Percentiles rank a stretch among this genome's conserved stretches.
Conservation (phyloP, 2,797 vertebrate genomes). For the Picus viridis region DNA sequence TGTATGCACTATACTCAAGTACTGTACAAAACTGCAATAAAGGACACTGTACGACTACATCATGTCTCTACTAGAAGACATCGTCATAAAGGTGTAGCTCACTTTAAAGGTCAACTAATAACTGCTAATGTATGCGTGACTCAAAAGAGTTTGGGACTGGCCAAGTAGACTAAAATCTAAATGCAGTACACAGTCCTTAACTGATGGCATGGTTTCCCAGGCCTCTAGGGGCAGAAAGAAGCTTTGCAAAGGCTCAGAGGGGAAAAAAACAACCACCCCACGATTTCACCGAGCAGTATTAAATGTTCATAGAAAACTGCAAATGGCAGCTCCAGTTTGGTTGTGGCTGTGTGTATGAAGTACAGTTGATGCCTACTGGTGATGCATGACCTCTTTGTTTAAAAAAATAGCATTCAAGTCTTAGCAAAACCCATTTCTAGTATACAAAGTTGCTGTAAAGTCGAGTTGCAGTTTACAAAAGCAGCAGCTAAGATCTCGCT, state of each 20-base stretch:
- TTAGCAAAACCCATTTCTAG: constrained; percentile 81
- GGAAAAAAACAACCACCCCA: constrained; percentile 4
- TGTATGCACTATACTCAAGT: constrained; percentile 82
- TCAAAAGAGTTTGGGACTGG: constrained; percentile 72
- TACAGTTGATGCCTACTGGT: constrained; percentile 60
- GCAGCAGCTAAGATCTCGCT: constrained; percentile 71
- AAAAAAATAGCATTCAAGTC: constrained; percentile 80
- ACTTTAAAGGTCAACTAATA: constrained; percentile 84
- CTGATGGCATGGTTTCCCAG: constrained; percentile 46
- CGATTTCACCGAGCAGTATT: constrained; percentile 62
- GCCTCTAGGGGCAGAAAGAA: constrained; percentile 62
- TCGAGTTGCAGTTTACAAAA: constrained; percentile 82
- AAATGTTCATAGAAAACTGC: constrained; percentile 75
- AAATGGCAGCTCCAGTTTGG: constrained; percentile 67
- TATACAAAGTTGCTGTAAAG: constrained; percentile 82
- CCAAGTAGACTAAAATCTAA: constrained; percentile 69
- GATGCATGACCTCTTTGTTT: constrained; percentile 66
- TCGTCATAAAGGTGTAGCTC: constrained; percentile 76
- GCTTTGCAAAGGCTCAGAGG: constrained; percentile 65
- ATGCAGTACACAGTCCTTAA: constrained; percentile 65
- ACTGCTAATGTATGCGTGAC: constrained; percentile 82
- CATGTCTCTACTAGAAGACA: constrained; percentile 81
- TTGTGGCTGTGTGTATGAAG: constrained; percentile 42
- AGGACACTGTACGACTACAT: constrained; percentile 81
- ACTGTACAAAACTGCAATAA: constrained; percentile 85